phyloP scores from a whole-genome alignment of 2,888 invertebrate species.

The Epiblema foenella region DNA sequence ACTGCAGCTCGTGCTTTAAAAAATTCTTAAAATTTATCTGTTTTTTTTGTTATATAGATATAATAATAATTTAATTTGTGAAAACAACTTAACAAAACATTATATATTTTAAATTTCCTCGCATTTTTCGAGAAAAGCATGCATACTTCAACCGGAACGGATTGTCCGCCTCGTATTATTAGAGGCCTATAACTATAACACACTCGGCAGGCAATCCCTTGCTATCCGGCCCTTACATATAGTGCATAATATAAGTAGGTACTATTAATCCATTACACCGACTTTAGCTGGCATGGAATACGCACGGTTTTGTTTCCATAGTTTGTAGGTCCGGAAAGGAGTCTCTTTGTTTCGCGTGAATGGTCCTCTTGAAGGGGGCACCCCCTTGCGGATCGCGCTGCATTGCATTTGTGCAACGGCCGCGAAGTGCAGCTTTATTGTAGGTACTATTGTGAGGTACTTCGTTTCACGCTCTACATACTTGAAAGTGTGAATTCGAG shows the following conservation, averaged over 20 bases:
- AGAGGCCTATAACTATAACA: too few species aligned
- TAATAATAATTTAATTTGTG: too few species aligned
- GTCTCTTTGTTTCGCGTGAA: conserved; percentile 58
- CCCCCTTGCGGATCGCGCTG: conserved; percentile 46
- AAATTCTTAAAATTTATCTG: too few species aligned
- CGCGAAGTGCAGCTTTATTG: conserved; percentile 55
- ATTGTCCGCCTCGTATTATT: too few species aligned
- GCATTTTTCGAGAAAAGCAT: too few species aligned
- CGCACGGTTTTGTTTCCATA: conserved; percentile 48
- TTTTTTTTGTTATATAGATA: too few species aligned
- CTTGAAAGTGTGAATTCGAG: conserved; percentile 26
- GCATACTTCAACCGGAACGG: too few species aligned
- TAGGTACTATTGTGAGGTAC: conserved; percentile 38
- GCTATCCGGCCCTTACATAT: too few species aligned
- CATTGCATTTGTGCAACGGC: conserved; percentile 56
- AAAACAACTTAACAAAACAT: too few species aligned
- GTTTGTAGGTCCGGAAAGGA: conserved; percentile 55
- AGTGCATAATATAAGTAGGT: neutral
- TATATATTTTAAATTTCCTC: too few species aligned
- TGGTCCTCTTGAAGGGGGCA: conserved; percentile 54
- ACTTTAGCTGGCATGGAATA: conserved; percentile 28
- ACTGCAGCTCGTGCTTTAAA: too few species aligned
- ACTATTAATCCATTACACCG: conserved; percentile 31
- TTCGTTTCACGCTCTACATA: conserved; percentile 36
- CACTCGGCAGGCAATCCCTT: too few species aligned